A percentile compares a stretch with the other conserved stretches of the same genome.
These are phyloP conservation scores for Caenorhabditis sp. DNA, from an alignment of 2,888 invertebrate species.

Conservation along the genomic window DNA sequence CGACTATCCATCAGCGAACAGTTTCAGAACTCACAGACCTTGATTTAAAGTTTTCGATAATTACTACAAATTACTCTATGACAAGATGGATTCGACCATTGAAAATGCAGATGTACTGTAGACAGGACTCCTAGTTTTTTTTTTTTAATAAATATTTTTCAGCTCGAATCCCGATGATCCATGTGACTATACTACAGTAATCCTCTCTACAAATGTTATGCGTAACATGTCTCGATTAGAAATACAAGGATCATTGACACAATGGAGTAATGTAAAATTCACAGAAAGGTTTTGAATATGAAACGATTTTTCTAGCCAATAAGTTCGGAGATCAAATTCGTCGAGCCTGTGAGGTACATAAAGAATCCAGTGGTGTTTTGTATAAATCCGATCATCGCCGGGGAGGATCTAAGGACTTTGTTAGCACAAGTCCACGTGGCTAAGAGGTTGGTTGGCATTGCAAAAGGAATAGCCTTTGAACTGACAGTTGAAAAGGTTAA, in stretches of 20 bases:
- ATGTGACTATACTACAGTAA: not conserved
- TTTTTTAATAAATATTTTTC: not conserved
- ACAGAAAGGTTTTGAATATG: not conserved
- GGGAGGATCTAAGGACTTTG: not conserved
- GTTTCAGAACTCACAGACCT: not conserved
- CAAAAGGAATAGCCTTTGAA: too few species aligned
- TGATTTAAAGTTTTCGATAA: not conserved
- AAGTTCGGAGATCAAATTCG: not conserved
- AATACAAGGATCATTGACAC: not conserved
- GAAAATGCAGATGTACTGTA: not conserved
- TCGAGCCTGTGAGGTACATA: not conserved
- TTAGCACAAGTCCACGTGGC: not conserved
- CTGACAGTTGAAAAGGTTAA: too few species aligned
- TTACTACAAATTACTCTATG: not conserved
- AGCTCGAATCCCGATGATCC: not conserved
- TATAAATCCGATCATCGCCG: not conserved
- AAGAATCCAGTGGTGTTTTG: not conserved
- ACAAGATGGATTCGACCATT: not conserved
- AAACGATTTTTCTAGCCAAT: not conserved
- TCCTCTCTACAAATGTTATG: not conserved
- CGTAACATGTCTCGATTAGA: not conserved
- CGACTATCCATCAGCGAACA: not conserved
- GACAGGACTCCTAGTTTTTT: too few species aligned
- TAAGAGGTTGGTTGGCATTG: too few species aligned
- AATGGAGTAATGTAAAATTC: too few species aligned